Evolutionary conservation across 1,140 invertebrate genomes (phyloP), one percentile per base, ranked within the genome.

Genomic region (Stegodyphus mimosarum): DNA sequence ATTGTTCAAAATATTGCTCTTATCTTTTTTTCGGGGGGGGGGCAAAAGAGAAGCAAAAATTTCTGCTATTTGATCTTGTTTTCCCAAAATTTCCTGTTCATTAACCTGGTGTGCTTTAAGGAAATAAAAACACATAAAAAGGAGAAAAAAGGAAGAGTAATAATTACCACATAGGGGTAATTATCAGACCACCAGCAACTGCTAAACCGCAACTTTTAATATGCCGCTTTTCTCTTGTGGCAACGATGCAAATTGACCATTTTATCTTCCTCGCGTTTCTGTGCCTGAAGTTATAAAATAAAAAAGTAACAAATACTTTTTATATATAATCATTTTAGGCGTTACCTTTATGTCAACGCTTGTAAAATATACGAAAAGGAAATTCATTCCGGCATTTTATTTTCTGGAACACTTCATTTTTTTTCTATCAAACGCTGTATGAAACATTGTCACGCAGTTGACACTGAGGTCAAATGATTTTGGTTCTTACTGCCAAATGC

Each of bases 361-460:
- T 76, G 60, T 76, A 55, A 76, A 76, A 76, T 76, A 76, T 76
- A 76, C 33, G 74, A 66, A 76, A 76, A 76, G 74, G 74, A 76
- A 76, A 76, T 76, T 55, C 60, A 17, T 48, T 76, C 53, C 55
- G 60, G 53, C 74, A 76, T 76, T 64, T 76, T 76, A 60, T 76
- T 76, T 66, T 76, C 48, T 48, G 51, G 74, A 64, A 76, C 13
- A 60, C 50, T 64, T n/a, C 17, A 33, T 66, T 76, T 51, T 33
- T 33, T 18, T 50, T 49, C 60, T 2, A 48, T 66, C 13, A 55
- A n/a, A 53, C 48, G 48, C 15, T 6, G 73, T 18, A 75, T 60
- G 73, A 75, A 75, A 63, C 33, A 60, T 10, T 76, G 74, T 76
- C 74, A 76, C 74, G 74, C 55, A 50, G 55, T 6, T 64, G 74